A percentile compares a stretch with the other conserved stretches of the same genome.
Conservation (phyloP, 2,888 invertebrate species). For the Ochropleura leucogaster region DNA sequence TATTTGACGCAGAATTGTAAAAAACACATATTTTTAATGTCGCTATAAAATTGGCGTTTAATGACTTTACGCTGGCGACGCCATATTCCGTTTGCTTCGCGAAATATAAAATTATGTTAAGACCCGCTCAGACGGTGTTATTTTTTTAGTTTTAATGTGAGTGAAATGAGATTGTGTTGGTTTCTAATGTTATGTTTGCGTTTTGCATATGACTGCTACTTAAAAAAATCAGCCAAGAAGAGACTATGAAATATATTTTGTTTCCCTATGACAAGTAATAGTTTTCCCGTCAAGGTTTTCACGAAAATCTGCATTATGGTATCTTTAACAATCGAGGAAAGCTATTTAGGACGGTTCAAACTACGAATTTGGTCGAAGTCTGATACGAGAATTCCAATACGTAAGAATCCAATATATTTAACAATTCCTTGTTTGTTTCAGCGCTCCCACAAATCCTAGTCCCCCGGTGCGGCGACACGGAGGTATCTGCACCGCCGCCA, state of each 20-base stretch:
- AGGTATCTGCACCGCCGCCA: no score
- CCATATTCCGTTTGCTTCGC: slow-evolving; percentile 32
- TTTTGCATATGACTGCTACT: background rate
- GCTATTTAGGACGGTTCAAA: slow-evolving; percentile 62
- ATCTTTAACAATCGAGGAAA: slow-evolving; percentile 77
- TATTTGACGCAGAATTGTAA: slow-evolving; percentile 52
- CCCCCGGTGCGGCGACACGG: no score
- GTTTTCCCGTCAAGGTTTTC: slow-evolving; percentile 96
- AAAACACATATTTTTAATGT: slow-evolving; percentile 49
- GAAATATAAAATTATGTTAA: slow-evolving; percentile 39
- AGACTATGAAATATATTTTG: no score
- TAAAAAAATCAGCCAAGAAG: no score
- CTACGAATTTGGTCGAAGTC: slow-evolving; percentile 71
- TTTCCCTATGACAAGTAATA: slow-evolving; percentile 65
- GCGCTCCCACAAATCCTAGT: no score
- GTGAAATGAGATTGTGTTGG: background rate
- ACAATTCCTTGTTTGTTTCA: no score
- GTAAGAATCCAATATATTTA: no score
- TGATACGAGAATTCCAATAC: slow-evolving; percentile 20
- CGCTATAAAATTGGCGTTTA: slow-evolving; percentile 54
- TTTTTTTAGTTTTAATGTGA: background rate
- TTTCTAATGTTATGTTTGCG: background rate
- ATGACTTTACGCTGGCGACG: slow-evolving; percentile 45
- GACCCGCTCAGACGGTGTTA: background rate
- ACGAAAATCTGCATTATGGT: slow-evolving; percentile 91